Evolutionary conservation across 1,140 invertebrate species (phyloP), one percentile per base, ranked within the genome.

Genomic region (Drosophila bifasciata): DNA sequence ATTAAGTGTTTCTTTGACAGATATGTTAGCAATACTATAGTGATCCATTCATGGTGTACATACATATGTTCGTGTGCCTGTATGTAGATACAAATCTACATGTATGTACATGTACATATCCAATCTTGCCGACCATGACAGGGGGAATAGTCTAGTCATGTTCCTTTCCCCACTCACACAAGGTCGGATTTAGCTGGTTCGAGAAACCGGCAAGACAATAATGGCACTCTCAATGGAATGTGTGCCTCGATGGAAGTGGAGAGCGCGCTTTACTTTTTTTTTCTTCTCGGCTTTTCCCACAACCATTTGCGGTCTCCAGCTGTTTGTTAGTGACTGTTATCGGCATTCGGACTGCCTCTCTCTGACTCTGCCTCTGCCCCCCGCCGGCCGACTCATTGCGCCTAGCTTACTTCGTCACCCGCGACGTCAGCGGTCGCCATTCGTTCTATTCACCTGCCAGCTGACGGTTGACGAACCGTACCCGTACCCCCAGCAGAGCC

Each of bases 271-370:
- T 25, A 43, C 21, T 44, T 46, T 39, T 40, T 17, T 23, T 44
- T 19, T 5, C 5, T 32, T 51, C 9, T 1, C 5, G 19, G 25
- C 36, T n/a, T n/a, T 56, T 46, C 21, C 39, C 13, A 19, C 45
- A n/a, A 28, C 17, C 49, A 55, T 68, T 63, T 68, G 36, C n/a
- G 16, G n/a, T 16, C 17, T 8, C 41, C 44, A 23, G 25, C 5
- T 23, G 61, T 48, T 40, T 23, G 61, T 48, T 40, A 45, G 40
- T 45, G 40, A 62, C 50, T 25, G 25, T 52, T 63, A 46, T 73
- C 36, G 50, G n/a, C 39, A 36, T 59, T 69, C n/a, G 19, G 19
- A 23, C 36, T 50, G 40, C 19, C 45, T 52, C n/a, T n/a, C n/a
- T n/a, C n/a, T n/a, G n/a, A n/a, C n/a, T 3, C 11, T 55, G 48